Conservation (phyloP, 2,113 vertebrate species). For the Mionectes macconnelli region DNA sequence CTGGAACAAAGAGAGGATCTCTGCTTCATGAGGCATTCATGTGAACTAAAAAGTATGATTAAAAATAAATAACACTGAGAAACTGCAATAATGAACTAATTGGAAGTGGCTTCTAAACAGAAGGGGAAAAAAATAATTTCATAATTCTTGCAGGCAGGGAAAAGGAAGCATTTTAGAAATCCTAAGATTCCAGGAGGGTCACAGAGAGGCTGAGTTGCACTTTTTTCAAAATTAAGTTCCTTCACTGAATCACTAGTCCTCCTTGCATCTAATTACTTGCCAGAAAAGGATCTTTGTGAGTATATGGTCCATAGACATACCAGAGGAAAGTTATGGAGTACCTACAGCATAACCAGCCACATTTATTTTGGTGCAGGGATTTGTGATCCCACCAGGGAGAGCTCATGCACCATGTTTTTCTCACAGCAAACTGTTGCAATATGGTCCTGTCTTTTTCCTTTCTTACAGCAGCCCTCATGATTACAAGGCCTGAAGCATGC, state of each 20-base stretch:
- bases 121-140: not conserved
- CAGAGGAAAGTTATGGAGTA: not conserved
- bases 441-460: not conserved
- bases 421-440: not conserved
- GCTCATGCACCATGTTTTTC: not conserved
- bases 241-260: not conserved
- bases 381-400: conserved; percentile 19
- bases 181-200: not conserved
- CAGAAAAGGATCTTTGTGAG: not conserved
- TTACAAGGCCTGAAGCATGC: not conserved
- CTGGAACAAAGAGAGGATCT: not conserved
- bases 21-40: not conserved
- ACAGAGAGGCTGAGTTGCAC: not conserved
- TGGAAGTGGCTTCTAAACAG: not conserved
- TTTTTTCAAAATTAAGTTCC: not conserved
- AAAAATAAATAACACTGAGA: fast-evolving
- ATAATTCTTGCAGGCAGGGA: not conserved
- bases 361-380: not conserved
- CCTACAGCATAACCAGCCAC: fast-evolving
- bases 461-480: not conserved
- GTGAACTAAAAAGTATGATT: not conserved
- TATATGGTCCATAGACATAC: fast-evolving
- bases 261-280: fast-evolving
- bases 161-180: not conserved
- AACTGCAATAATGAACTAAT: fast-evolving